Evolutionary conservation across 2,888 invertebrate species (phyloP).

Genomic region (Cacoxenus indagator): DNA sequence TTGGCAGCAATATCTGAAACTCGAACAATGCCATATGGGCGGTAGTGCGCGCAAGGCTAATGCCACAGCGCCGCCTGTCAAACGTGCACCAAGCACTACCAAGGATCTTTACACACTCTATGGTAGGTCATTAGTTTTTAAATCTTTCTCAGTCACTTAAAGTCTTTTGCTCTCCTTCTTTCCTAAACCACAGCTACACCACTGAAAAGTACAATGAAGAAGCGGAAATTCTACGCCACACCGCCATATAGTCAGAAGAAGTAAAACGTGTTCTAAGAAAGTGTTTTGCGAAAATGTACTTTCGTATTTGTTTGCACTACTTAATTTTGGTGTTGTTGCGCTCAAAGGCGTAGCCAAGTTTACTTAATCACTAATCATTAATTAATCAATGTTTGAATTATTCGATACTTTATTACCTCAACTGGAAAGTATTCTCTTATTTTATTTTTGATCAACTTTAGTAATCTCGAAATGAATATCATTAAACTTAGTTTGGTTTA

Average conservation of each 20-base stretch:
- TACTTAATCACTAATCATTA: not conserved
- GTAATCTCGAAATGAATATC: constrained; percentile 15
- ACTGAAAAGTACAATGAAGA: constrained; percentile 66
- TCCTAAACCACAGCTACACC: constrained; percentile 62
- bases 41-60: constrained; percentile 31
- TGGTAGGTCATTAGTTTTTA: constrained; percentile 48
- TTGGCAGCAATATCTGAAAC: constrained; percentile 73
- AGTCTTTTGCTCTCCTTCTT: not conserved
- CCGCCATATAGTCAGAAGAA: constrained; percentile 62
- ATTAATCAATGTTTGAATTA: not conserved
- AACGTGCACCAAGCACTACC: constrained; percentile 51
- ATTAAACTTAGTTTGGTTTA: constrained; percentile 19
- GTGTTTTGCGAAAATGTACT: too few relatives aligned
- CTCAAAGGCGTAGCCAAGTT: too few relatives aligned
- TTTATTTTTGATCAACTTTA: not conserved
- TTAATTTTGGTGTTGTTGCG: too few relatives aligned
- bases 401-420: constrained; percentile 10
- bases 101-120: constrained; percentile 62
- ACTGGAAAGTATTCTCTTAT: constrained; percentile 16
- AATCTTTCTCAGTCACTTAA: constrained; percentile 11
- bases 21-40: constrained; percentile 41
- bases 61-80: constrained; percentile 18
- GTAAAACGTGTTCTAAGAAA: constrained; percentile 30
- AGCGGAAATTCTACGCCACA: constrained; percentile 67
- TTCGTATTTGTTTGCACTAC: too few relatives aligned